phyloP scores from a whole-genome alignment of 2,797 vertebrate species.

The Hippocampus kuda region DNA sequence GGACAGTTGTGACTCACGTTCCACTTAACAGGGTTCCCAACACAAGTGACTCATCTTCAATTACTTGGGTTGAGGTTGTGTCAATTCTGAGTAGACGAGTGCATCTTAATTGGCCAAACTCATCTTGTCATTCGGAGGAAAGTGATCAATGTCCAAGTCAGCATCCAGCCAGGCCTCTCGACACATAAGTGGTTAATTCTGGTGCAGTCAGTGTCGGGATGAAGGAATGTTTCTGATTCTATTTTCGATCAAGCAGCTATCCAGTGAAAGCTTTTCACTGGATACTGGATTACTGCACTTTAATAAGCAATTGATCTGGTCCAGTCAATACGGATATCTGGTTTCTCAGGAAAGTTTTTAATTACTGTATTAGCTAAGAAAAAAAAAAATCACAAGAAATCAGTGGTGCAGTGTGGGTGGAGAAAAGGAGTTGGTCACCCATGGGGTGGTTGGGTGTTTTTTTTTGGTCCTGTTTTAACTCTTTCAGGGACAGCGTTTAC shows the following conservation, averaged over 20 bases:
- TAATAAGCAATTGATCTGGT: background rate
- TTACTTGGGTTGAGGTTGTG: slow-evolving; percentile 20
- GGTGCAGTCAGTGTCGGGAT: slow-evolving; percentile 13
- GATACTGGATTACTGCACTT: background rate
- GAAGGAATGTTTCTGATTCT: background rate
- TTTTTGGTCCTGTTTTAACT: no score
- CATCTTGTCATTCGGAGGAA: background rate
- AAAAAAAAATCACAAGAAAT: background rate
- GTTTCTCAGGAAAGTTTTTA: background rate
- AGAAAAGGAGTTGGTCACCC: no score
- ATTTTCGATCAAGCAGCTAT: background rate
- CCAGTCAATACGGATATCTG: background rate
- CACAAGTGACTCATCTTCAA: slow-evolving; percentile 29
- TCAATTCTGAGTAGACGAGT: slow-evolving; percentile 25
- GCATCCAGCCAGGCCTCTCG: slow-evolving; percentile 3
- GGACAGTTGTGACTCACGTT: slow-evolving; percentile 39
- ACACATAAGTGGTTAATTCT: background rate
- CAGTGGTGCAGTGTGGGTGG: no score
- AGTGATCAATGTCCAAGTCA: slow-evolving; percentile 10
- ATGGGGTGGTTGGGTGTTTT: no score
- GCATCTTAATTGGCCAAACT: slow-evolving; percentile 23
- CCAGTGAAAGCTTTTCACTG: background rate
- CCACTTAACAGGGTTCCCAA: slow-evolving; percentile 26
- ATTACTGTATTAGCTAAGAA: background rate
- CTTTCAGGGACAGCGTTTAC: no score